A percentile compares a stretch with the other conserved stretches of the same genome.
Evolutionary conservation across 2,888 invertebrate genomes (phyloP).

Genomic region (Tenodera sinensis): DNA sequence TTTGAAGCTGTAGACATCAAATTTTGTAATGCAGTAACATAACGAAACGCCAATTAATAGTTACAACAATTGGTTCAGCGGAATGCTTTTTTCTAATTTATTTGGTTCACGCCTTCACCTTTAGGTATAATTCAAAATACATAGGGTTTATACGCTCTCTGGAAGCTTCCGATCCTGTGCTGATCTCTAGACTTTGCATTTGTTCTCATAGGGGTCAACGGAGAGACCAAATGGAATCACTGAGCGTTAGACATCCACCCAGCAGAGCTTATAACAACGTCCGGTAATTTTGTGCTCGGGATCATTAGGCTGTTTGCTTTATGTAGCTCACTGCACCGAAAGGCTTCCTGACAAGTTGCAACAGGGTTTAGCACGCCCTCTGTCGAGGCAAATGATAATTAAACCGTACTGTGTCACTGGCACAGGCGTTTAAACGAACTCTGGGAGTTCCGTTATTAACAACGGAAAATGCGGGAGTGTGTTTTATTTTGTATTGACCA

Average conservation of each 20-base stretch:
- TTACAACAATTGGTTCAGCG: no score
- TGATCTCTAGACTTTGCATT: not conserved
- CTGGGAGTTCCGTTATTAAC: not conserved
- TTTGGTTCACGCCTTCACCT: no score
- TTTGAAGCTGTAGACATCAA: no score
- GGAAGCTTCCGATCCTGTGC: not conserved
- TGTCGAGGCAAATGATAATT: not conserved
- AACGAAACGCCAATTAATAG: no score
- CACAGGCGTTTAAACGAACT: not conserved
- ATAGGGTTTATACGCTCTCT: not conserved
- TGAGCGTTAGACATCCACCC: not conserved
- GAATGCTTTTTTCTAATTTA: no score
- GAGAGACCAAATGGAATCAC: not conserved
- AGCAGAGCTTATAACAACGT: not conserved
- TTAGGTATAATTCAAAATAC: not conserved
- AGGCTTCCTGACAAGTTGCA: not conserved
- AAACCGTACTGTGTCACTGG: not conserved
- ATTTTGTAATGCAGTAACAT: no score
- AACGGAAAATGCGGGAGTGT: not conserved
- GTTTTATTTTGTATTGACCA: not conserved
- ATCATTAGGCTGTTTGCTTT: not conserved
- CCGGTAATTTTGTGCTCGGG: not conserved
- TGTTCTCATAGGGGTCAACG: not conserved
- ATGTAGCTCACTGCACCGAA: not conserved
- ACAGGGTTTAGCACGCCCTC: not conserved